Evolutionary conservation across 1,140 invertebrate genomes (phyloP).

Genomic region (Drosophila rufa): DNA sequence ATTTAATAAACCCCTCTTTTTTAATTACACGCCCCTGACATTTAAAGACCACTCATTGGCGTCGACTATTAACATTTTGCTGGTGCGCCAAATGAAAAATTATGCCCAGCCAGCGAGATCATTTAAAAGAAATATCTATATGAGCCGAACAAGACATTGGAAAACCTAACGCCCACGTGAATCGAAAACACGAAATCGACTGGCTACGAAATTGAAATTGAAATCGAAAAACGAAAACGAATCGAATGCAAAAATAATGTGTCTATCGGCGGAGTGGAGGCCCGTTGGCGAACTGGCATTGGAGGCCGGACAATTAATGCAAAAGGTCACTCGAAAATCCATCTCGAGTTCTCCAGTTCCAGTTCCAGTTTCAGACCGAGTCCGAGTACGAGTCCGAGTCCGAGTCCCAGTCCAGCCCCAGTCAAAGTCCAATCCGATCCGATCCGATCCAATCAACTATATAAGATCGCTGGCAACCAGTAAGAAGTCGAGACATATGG

Average conservation of each 20-base stretch:
- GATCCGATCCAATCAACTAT: slow-evolving; percentile 2
- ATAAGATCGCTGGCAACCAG: slow-evolving; percentile 17
- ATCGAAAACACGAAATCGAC: slow-evolving; percentile 39
- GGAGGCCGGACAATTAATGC: slow-evolving; percentile 64
- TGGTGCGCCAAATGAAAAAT: slow-evolving; percentile 44
- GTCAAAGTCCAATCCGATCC: background rate
- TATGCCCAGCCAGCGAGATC: slow-evolving; percentile 41
- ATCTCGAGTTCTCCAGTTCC: slow-evolving; percentile 28
- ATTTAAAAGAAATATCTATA: slow-evolving; percentile 44
- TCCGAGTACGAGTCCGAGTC: background rate
- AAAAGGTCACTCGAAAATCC: slow-evolving; percentile 65
- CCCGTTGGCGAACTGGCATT: slow-evolving; percentile 44
- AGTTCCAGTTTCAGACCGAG: background rate
- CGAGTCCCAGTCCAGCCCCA: background rate
- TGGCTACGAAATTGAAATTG: slow-evolving; percentile 28
- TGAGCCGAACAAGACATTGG: slow-evolving; percentile 37
- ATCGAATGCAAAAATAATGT: slow-evolving; percentile 48
- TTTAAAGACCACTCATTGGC: slow-evolving; percentile 29
- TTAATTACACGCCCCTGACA: background rate
- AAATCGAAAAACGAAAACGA: slow-evolving; percentile 34
- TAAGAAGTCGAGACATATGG: slow-evolving; percentile 47
- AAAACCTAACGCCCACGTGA: slow-evolving; percentile 63
- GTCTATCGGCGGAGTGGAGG: slow-evolving; percentile 22
- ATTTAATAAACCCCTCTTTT: background rate
- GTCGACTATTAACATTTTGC: slow-evolving; percentile 49